phyloP scores from a whole-genome alignment of 2,797 vertebrate genomes.

The Miichthys miiuy region DNA sequence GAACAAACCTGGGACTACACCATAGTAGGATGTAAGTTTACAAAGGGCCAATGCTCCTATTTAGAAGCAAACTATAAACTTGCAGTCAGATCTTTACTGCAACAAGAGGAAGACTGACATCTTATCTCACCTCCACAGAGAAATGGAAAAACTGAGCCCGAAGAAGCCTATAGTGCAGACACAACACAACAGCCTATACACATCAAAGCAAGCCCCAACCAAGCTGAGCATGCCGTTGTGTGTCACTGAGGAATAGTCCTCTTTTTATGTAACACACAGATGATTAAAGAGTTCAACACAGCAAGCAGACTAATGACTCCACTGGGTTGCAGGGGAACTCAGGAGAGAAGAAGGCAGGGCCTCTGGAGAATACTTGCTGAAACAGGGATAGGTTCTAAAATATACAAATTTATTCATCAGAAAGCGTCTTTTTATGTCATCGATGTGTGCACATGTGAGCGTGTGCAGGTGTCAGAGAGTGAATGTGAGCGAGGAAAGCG shows the following conservation, averaged over 20 bases:
- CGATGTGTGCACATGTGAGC: constrained; percentile 60
- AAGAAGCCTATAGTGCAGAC: constrained; percentile 76
- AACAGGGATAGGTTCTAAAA: constrained; percentile 83
- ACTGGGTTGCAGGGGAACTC: constrained; percentile 83
- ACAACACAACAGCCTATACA: constrained; percentile 79
- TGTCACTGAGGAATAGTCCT: constrained; percentile 83
- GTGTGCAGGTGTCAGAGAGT: constrained; percentile 75
- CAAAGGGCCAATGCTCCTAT: constrained; percentile 51
- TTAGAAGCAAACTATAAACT: constrained; percentile 54
- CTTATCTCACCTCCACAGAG: constrained; percentile 75
- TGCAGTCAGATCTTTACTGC: constrained; percentile 61
- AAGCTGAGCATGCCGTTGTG: constrained; percentile 76
- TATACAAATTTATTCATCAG: constrained; percentile 89
- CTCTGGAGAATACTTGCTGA: constrained; percentile 80
- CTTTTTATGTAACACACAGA: constrained; percentile 86
- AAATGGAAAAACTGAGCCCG: constrained; percentile 71
- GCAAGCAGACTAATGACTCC: constrained; percentile 88
- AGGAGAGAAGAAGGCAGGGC: constrained; percentile 78
- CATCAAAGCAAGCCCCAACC: constrained; percentile 82
- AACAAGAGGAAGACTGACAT: constrained; percentile 74
- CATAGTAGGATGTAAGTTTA: constrained; percentile 30
- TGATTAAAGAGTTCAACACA: constrained; percentile 89
- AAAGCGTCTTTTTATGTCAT: constrained; percentile 80
- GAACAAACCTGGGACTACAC: constrained; percentile 32
- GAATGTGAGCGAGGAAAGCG: constrained; percentile 59